Evolutionary conservation across 1,140 invertebrate species (phyloP), one percentile per base, ranked within the genome.

Genomic region (Drosophila oshimai): DNA sequence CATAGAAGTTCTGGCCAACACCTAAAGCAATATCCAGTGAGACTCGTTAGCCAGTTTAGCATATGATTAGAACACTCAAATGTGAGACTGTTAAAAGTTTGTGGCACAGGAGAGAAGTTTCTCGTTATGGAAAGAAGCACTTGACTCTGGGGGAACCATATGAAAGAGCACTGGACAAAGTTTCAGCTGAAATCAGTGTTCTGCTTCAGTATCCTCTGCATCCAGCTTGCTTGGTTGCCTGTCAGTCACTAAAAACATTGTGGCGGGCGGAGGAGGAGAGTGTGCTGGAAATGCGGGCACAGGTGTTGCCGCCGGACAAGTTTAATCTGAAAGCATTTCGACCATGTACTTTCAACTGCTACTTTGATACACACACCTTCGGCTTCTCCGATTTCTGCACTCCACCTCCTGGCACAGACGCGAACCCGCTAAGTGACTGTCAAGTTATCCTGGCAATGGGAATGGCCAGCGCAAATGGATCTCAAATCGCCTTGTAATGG

Each of bases 71-170:
- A 60, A 64, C 61, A 61, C 80, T 84, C 75, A 64, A 84, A 87
- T 84, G 75, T 67, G 71, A 69, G 81, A 87, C 80, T 87, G 76
- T 84, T 84, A 87, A 87, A 84, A 84, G 44, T 84, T 87, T 86
- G 33, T 37, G 18, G 7, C 57, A 62, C 49, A 2, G 6, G 6
- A 22, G 7, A 17, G 18, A 83, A 57, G 29, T 65, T 51, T 53
- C 13, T 46, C 68, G 54, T 72, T 71, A 50, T 72, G 62, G 33
- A 50, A 72, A 28, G 55, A 36, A 33, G 26, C 39, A 58, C 45
- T 70, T 57, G 18, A 28, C 36, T 41, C 31, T 29, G 53, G 45
- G 18, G 20, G 15, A 47, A 3, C 18, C 37, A 58, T 45, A 58
- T 31, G 37, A 1, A 1, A 22, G 6, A 28, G 61, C 22, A 36